Base-by-base conservation (phyloP, 2,888 invertebrate species). In the Nephrotoma appendiculata region DNA sequence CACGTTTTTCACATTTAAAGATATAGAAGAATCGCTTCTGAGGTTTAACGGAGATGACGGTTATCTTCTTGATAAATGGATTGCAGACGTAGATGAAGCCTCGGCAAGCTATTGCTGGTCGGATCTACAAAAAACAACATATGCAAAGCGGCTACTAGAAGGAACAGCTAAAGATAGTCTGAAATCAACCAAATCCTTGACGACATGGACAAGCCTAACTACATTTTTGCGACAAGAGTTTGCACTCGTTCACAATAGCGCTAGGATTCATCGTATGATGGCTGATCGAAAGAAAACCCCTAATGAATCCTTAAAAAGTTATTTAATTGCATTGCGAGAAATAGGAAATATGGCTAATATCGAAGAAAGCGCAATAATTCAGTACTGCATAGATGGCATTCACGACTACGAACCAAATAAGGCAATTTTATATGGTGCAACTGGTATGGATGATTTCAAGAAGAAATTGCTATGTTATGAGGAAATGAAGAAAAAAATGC, bases 371-470 rank as follows among this genome's bases (percentile, higher is more conserved):
- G 88, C 88, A 12, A 19, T 90, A 15, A 89, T 90, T 19, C 88
- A 89, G 52, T 90, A 89, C 86, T 88, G 89, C 6, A 88, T 90
- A 12, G 89, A 89, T 87, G 89, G 89, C 5, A 88, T 90, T 42
- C 87, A 86, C 2, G 89, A 89, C 86, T 88, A 88, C 31, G 42
- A 86, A 19, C 31, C 85, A 31, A 88, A 89, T 84, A 89, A 89
- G 87, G 87, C 88, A 6, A 86, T 89, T 41, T 86, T 89, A 7
- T 89, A 89, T 86, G 89, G 88, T 12, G 88, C 89, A 1, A 88
- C 43, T 84, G 44, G 5, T 31, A 0, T 85, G 12, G 41, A 57
- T 11, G 87, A 87, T 0, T 83, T 87, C 9, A 87, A 87, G 44
- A 31, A 85, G 4, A 86, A 85, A 44, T 45, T 86, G 5, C 42